Evolutionary conservation across 2,113 vertebrate genomes (phyloP).

Genomic region (Platanista minor): DNA sequence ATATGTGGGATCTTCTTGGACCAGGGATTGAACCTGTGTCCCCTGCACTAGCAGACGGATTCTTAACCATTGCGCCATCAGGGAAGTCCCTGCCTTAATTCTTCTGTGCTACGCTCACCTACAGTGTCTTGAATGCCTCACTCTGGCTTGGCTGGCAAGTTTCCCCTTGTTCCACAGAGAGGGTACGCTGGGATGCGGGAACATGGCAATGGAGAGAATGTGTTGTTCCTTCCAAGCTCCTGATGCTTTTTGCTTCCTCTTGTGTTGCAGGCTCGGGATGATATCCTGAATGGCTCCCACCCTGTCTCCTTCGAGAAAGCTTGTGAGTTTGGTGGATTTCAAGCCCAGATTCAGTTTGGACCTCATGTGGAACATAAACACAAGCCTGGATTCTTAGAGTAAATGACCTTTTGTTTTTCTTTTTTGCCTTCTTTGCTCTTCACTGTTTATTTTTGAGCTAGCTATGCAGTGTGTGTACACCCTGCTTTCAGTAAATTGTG

Average conservation of each 20-base stretch:
- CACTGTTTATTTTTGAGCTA: neutral
- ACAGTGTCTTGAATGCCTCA: accelerated
- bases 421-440: neutral
- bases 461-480: neutral
- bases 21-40: too few relatives aligned
- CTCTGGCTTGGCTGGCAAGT: too few relatives aligned
- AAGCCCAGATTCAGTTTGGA: constrained; percentile 99
- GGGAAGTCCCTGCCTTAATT: too few relatives aligned
- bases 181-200: neutral
- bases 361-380: constrained; percentile 98
- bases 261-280: constrained; percentile 91
- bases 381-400: constrained; percentile 99
- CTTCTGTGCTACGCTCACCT: accelerated
- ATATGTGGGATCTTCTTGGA: too few relatives aligned
- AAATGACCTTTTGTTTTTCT: constrained; percentile 76
- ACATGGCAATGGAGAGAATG: accelerated
- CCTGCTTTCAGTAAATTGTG: accelerated
- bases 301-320: constrained; percentile 99
- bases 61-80: too few relatives aligned
- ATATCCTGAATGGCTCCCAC: constrained; percentile 98
- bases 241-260: constrained; percentile 24
- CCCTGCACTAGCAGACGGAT: too few relatives aligned
- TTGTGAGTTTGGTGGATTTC: constrained; percentile 97
- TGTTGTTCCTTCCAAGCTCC: neutral
- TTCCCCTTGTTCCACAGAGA: neutral